These are phyloP conservation scores for Apamea monoglypha DNA, from an alignment of 2,888 invertebrate genomes.

Conservation along the genomic window DNA sequence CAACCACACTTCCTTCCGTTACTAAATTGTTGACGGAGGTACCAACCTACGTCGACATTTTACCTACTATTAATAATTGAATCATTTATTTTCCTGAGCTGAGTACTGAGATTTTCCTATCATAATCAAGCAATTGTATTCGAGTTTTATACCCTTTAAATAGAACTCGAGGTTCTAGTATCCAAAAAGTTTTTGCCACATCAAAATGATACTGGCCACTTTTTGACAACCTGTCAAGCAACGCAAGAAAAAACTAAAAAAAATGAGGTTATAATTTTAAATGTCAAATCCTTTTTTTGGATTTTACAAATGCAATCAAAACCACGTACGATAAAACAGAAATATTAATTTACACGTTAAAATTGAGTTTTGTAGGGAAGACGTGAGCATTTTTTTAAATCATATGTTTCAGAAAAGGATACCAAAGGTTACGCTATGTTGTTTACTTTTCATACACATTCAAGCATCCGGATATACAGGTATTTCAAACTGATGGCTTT, in stretches of 20 bases:
- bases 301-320: constrained; percentile 38
- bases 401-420: constrained; percentile 66
- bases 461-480: constrained; percentile 66
- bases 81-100: background rate
- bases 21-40: background rate
- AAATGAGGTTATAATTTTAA: constrained; percentile 50
- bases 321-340: constrained; percentile 36
- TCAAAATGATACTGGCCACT: constrained; percentile 31
- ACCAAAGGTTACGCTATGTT: constrained; percentile 61
- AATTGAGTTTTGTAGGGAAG: constrained; percentile 54
- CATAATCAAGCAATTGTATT: background rate
- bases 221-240: constrained; percentile 5
- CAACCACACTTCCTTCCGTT: background rate
- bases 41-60: background rate
- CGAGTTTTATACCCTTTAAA: background rate
- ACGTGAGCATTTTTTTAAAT: constrained; percentile 61
- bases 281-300: constrained; percentile 50
- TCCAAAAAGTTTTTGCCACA: background rate
- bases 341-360: constrained; percentile 54
- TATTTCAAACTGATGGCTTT: constrained; percentile 46
- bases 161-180: background rate
- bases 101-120: background rate
- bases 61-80: background rate
- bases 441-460: constrained; percentile 64
- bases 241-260: constrained; percentile 7